Evolutionary conservation across 2,888 invertebrate species (phyloP), one percentile per base, ranked within the genome.

Genomic region (Andrena bicolor): DNA sequence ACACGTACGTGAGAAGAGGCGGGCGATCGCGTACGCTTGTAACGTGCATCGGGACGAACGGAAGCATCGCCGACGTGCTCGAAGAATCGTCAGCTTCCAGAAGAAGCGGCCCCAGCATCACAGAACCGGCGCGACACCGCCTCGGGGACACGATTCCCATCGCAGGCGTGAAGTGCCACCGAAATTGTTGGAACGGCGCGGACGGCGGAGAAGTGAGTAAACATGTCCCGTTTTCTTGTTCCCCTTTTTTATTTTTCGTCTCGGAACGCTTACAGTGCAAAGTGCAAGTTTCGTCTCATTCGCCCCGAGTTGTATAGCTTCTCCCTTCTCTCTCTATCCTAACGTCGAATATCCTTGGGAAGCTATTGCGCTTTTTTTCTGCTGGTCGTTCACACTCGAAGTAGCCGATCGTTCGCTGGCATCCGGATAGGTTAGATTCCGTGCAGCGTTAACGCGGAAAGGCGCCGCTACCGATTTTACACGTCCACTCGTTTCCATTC

Each of bases 131-230:
- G 72, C 75, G 81, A 60, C 63, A 65, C 69, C 70, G 83, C 86
- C 63, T 60, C 74, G 75, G 74, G 28, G 68, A 60, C 56, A 56
- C 84, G 76, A 79, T 83, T 75, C 71, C 73, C 78, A 77, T 83
- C 84, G 86, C 30, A 82, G 68, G 71, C 66, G 71, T 73, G 76
- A 73, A 86, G 86, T 80, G 78, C 82, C 16, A 74, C 84, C 32
- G 79, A 73, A 80, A 83, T 68, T 71, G 78, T 80, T 32, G 64
- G 71, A 72, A 63, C 81, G 26, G 60, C 53, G 71, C 69, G 53
- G 75, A 63, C 74, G 86, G 76, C 84, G 81, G 87, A 83, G 85
- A 86, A 86, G 88, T 88, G 88, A 89, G 89, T 88, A 89, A 88
- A 89, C 84, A 88, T 79, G 80, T 87, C 85, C 78, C 79, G 66